Conservation (phyloP, 2,888 invertebrate genomes). For the Reticulitermes lucifugus region DNA sequence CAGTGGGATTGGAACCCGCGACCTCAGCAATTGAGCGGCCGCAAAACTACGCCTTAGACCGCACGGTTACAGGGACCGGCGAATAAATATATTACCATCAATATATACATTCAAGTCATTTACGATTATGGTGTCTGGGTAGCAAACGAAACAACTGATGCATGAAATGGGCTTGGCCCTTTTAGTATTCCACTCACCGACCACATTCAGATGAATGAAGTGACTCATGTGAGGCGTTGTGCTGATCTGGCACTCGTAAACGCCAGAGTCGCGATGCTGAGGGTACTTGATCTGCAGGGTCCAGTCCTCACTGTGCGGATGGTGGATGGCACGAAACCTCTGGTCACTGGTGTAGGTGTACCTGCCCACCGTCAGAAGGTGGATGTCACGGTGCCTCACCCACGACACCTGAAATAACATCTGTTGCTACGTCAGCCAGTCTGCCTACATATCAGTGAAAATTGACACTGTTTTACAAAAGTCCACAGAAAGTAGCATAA, state of each 20-base stretch:
- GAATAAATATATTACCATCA: too few relatives aligned
- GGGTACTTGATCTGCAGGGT: conserved; percentile 92
- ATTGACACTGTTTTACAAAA: too few relatives aligned
- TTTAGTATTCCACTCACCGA: conserved; percentile 76
- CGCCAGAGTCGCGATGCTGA: conserved; percentile 88
- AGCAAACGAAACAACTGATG: too few relatives aligned
- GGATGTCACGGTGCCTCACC: conserved; percentile 92
- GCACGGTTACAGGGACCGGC: too few relatives aligned
- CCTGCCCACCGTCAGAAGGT: conserved; percentile 87
- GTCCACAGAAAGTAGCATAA: too few relatives aligned
- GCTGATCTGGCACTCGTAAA: conserved; percentile 95
- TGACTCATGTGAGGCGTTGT: conserved; percentile 94
- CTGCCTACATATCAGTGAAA: not conserved
- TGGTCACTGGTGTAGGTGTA: conserved; percentile 95
- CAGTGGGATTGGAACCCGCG: too few relatives aligned
- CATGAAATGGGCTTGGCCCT: too few relatives aligned
- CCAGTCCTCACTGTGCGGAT: conserved; percentile 85
- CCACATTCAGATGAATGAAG: conserved; percentile 89
- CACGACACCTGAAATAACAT: conserved; percentile 82
- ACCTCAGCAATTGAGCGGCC: too few relatives aligned
- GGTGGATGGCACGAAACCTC: conserved; percentile 88
- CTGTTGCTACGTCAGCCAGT: conserved; percentile 46
- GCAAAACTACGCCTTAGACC: too few relatives aligned
- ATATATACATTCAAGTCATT: too few relatives aligned
- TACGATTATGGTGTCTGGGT: too few relatives aligned